Evolutionary conservation across 2,888 invertebrate genomes (phyloP).

Genomic region (Drosophila atripex): DNA sequence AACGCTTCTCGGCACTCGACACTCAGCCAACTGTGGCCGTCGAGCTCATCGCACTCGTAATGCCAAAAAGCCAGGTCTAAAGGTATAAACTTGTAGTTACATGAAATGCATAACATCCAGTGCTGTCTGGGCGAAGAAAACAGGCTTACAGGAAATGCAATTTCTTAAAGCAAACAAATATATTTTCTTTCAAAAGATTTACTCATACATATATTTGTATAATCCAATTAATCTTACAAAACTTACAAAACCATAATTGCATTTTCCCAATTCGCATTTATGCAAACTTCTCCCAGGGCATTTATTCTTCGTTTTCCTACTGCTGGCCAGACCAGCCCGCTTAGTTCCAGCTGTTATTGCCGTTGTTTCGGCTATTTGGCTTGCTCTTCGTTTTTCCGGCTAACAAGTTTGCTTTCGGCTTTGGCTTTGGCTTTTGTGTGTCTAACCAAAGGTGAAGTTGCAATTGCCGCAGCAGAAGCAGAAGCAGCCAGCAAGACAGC

Average conservation of each 20-base stretch:
- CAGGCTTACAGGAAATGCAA: background rate
- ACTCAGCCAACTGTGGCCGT: conserved; percentile 71
- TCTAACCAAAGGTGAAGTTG: conserved; percentile 13
- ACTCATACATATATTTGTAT: background rate
- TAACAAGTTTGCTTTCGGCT: conserved; percentile 52
- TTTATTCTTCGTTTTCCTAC: conserved; percentile 22
- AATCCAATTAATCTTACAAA: background rate
- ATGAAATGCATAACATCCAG: conserved; percentile 29
- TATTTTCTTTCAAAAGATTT: background rate
- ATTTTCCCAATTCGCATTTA: conserved; percentile 4
- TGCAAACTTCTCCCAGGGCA: conserved; percentile 30
- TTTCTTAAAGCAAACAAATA: background rate
- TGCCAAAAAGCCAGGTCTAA: conserved; percentile 43
- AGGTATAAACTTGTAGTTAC: conserved; percentile 27
- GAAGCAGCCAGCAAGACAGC: conserved; percentile 24
- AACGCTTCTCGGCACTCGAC: conserved; percentile 43
- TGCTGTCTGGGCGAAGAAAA: background rate
- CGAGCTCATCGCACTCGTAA: conserved; percentile 46
- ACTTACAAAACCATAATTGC: background rate
- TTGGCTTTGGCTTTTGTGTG: conserved; percentile 23
- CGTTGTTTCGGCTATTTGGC: conserved; percentile 29
- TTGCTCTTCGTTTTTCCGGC: conserved; percentile 58
- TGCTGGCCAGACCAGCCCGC: conserved; percentile 4
- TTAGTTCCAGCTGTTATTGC: conserved; percentile 40
- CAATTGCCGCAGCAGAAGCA: conserved; percentile 31